Evolutionary conservation across 2,888 invertebrate species (phyloP).

Genomic region (Melieria omissa): DNA sequence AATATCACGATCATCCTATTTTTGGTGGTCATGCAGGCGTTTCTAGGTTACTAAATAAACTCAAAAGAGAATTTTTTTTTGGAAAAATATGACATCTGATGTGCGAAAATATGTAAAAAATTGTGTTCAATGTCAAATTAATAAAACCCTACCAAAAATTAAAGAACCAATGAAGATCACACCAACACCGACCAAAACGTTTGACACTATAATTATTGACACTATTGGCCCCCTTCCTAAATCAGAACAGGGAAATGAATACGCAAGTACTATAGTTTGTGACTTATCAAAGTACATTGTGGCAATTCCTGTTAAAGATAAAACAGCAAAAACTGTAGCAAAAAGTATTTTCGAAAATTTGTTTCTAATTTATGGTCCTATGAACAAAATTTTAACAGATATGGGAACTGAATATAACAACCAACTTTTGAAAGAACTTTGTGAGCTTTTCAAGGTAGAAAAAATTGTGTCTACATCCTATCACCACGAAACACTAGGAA

Average conservation of each 20-base stretch:
- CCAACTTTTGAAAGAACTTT: constrained; percentile 36
- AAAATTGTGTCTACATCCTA: constrained; percentile 23
- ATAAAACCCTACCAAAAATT: too few relatives aligned
- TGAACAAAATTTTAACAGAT: constrained; percentile 35
- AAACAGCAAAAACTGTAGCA: constrained; percentile 39
- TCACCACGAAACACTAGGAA: too few relatives aligned
- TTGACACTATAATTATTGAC: too few relatives aligned
- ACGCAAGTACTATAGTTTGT: neutral
- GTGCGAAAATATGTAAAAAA: constrained; percentile 5
- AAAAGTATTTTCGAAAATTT: constrained; percentile 46
- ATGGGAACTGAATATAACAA: constrained; percentile 42
- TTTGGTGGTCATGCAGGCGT: constrained; percentile 23
- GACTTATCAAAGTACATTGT: constrained; percentile 34
- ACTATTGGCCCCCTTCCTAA: too few relatives aligned
- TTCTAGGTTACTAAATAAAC: constrained; percentile 23
- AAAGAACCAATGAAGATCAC: too few relatives aligned
- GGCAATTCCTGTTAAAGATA: constrained; percentile 36
- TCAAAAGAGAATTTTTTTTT: constrained; percentile 38
- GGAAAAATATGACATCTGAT: constrained; percentile 30
- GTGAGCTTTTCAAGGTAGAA: constrained; percentile 29
- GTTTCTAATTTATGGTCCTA: constrained; percentile 31
- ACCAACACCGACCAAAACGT: too few relatives aligned
- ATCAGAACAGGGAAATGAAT: too few relatives aligned
- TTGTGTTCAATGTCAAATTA: neutral
- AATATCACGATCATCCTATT: constrained; percentile 21